Conservation (phyloP, 2,797 vertebrate genomes). For the Babyrousa celebensis region DNA sequence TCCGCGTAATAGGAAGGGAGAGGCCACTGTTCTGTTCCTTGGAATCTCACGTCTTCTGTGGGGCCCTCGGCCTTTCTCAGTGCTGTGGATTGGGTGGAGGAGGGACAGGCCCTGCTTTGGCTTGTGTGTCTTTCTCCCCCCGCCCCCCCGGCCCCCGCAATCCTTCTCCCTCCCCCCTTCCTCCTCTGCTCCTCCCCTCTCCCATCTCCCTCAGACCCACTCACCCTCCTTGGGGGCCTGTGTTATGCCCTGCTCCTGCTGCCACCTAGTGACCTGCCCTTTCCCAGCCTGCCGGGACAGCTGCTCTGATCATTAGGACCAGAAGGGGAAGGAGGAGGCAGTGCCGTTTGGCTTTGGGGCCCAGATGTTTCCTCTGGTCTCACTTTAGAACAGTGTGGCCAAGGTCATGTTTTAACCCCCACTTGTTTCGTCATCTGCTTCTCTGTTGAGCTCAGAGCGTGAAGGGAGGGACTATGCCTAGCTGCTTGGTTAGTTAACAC, state of each 20-base stretch:
- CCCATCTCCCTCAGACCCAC: background rate
- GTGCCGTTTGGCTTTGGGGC: background rate
- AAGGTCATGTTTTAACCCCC: background rate
- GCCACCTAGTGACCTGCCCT: background rate
- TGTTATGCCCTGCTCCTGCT: background rate
- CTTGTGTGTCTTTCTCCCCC: accelerated
- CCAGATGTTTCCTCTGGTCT: background rate
- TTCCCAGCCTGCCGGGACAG: background rate
- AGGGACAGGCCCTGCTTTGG: too few species aligned
- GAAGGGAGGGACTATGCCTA: background rate
- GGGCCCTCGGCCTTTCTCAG: background rate
- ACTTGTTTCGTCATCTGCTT: background rate
- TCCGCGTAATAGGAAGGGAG: background rate
- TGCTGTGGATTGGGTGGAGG: background rate
- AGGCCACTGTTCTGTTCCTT: background rate
- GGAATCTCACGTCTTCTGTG: background rate
- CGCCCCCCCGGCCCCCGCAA: accelerated
- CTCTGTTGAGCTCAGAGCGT: accelerated
- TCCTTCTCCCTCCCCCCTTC: accelerated
- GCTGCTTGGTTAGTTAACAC: too few species aligned
- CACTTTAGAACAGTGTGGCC: background rate
- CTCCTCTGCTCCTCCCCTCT: too few species aligned
- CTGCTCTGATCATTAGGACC: too few species aligned
- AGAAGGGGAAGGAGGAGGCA: background rate
- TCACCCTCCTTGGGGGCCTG: background rate